These are phyloP conservation scores for Calliphora vomitoria DNA, from an alignment of 2,888 invertebrate genomes.

Conservation along the genomic window DNA sequence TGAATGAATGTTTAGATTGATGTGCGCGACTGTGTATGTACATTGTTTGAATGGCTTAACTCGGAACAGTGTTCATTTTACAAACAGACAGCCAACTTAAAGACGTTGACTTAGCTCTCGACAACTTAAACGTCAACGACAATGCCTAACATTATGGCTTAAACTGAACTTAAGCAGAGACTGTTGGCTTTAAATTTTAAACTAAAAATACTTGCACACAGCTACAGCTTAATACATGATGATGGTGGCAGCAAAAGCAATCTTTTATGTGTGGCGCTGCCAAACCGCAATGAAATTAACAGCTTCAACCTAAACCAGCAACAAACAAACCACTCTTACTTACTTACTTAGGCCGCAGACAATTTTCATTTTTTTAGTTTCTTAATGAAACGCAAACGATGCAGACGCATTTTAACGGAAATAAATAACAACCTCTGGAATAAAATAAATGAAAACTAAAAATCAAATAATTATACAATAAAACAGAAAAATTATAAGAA, in stretches of 20 bases:
- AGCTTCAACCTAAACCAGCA: slow-evolving; percentile 54
- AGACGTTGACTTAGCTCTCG: slow-evolving; percentile 39
- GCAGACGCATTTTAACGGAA: slow-evolving; percentile 80
- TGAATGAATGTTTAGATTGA: neutral
- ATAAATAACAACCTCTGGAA: slow-evolving; percentile 63
- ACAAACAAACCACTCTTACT: slow-evolving; percentile 78
- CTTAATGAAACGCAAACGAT: slow-evolving; percentile 84
- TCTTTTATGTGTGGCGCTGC: slow-evolving; percentile 55
- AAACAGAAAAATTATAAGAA: slow-evolving; percentile 22
- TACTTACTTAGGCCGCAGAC: slow-evolving; percentile 81
- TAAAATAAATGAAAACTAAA: slow-evolving; percentile 21
- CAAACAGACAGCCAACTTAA: neutral
- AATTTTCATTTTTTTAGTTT: slow-evolving; percentile 84
- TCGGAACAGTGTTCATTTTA: slow-evolving; percentile 44
- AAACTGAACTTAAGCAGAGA: slow-evolving; percentile 41
- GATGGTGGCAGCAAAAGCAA: slow-evolving; percentile 17
- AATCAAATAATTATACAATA: slow-evolving; percentile 39
- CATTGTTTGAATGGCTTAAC: neutral
- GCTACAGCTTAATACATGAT: slow-evolving; percentile 2
- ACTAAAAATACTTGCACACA: neutral
- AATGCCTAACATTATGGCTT: neutral
- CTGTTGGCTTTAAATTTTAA: slow-evolving; percentile 16
- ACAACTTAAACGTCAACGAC: slow-evolving; percentile 39
- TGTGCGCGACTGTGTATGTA: neutral
- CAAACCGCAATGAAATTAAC: slow-evolving; percentile 67